A percentile compares a stretch with the other conserved stretches of the same genome.
Conservation (phyloP, 2,113 vertebrate genomes). For the Suncus etruscus region DNA sequence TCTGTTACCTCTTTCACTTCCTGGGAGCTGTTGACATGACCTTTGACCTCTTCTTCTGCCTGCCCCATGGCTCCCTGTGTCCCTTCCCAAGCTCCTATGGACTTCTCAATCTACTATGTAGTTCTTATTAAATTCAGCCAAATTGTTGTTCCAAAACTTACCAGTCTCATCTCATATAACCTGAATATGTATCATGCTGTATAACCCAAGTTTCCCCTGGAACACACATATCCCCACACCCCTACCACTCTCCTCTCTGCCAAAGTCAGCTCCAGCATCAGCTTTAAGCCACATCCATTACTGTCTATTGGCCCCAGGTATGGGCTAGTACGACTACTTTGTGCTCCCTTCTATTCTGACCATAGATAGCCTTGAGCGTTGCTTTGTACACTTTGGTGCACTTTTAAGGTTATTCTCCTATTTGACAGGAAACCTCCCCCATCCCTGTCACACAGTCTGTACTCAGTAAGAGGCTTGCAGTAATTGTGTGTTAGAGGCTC, state of each 20-base stretch:
- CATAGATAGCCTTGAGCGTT: not conserved
- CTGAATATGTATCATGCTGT: no score
- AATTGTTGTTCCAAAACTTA: not conserved
- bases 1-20: not conserved
- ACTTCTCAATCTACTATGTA: not conserved
- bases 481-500: no score
- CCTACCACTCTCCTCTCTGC: not conserved
- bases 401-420: not conserved
- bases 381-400: not conserved
- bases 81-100: not conserved
- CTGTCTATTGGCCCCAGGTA: rapidly evolving
- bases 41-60: not conserved
- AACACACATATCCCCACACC: no score
- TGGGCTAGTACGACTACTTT: not conserved
- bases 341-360: not conserved
- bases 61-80: not conserved
- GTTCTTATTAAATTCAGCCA: not conserved
- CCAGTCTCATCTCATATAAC: not conserved
- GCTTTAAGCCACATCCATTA: not conserved
- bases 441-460: no score
- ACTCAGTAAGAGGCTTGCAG: no score
- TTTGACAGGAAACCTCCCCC: not conserved
- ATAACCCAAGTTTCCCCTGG: not conserved
- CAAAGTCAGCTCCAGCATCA: not conserved
- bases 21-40: not conserved